Evolutionary conservation across 2,113 vertebrate species (phyloP), one percentile per base, ranked within the genome.

Genomic region (Apaloderma vittatum): DNA sequence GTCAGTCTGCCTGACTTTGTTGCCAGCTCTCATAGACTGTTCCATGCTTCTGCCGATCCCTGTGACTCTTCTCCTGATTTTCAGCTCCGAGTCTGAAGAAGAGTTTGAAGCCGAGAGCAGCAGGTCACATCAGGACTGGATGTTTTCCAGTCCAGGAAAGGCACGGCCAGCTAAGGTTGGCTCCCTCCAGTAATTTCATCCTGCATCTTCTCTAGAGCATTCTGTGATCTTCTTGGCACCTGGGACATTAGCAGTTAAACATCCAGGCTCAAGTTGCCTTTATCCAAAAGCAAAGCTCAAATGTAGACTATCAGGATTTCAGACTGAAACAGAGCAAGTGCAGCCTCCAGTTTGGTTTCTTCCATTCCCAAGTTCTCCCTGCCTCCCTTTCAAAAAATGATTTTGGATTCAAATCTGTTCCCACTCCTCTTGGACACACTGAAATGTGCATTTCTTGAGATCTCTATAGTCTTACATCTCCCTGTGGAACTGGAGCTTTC

Each of bases 91-190:
- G 87, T 48, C 70, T 72, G 73, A 79, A 79, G 71, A 57, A 84
- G 43, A 72, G 36, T 76, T 58, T 67, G 58, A 90, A 83, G 79
- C 67, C 68, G 80, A 86, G 54, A 83, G 71, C 91, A 88, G 78
- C 62, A 62, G 88, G 91, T 93, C 86, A 76, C 54, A 92, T 88
- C 82, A 90, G 93, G 88, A 79, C 94, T 83, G 75, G 86, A 70
- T 83, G 67, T 76, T 63, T 88, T 88, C 75, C 88, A 92, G 81
- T 26, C 73, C 81, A 87, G 46, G 51, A 95, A 93, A 85, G 73
- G 43, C 76, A 89, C 3, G 24, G 61, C 66, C 70, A 91, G 88
- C 55, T 92, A 48, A 82, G 66, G 36, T 68, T 93, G 78, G 36
- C 62, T 92, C 90, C 52, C 45, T 90, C 30, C 52, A 86, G 75